A percentile compares a stretch with the other conserved stretches of the same genome.
These are phyloP conservation scores for Chelon auratus DNA, from an alignment of 2,797 vertebrate genomes.

Conservation along the genomic window DNA sequence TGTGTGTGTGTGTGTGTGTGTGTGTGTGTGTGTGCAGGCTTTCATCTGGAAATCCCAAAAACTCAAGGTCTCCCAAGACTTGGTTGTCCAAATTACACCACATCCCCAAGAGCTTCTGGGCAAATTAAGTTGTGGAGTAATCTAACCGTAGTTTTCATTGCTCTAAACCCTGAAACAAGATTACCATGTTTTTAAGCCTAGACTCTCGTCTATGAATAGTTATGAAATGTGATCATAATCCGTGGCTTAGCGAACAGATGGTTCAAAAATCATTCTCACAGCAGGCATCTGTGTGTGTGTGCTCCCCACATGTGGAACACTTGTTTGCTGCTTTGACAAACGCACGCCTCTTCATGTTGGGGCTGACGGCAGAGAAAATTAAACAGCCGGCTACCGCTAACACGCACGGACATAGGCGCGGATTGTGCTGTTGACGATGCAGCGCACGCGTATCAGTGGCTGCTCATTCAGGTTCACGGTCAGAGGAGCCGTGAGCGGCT, in stretches of 20 bases:
- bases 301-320: constrained; percentile 38
- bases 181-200: constrained; percentile 21
- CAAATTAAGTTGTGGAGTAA: constrained; percentile 25
- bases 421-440: constrained; percentile 33
- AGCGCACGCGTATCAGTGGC: constrained; percentile 8
- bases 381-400: constrained; percentile 2
- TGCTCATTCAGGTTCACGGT: constrained; percentile 17
- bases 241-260: constrained; percentile 48
- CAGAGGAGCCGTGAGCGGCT: constrained; percentile 7
- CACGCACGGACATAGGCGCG: not conserved
- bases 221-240: constrained; percentile 55
- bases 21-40: not conserved
- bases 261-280: constrained; percentile 32
- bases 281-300: constrained; percentile 36
- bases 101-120: constrained; percentile 6
- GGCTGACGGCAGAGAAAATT: constrained; percentile 16
- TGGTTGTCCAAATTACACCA: constrained; percentile 30
- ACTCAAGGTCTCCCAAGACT: constrained; percentile 15
- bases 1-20: not conserved
- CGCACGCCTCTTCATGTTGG: not conserved
- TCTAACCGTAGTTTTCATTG: constrained; percentile 20
- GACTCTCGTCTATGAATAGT: constrained; percentile 42
- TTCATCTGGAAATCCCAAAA: constrained; percentile 38
- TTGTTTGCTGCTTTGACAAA: constrained; percentile 36
- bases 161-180: constrained; percentile 35